Base-by-base conservation (phyloP, 2,888 invertebrate species). In the Cantharis nigra region DNA sequence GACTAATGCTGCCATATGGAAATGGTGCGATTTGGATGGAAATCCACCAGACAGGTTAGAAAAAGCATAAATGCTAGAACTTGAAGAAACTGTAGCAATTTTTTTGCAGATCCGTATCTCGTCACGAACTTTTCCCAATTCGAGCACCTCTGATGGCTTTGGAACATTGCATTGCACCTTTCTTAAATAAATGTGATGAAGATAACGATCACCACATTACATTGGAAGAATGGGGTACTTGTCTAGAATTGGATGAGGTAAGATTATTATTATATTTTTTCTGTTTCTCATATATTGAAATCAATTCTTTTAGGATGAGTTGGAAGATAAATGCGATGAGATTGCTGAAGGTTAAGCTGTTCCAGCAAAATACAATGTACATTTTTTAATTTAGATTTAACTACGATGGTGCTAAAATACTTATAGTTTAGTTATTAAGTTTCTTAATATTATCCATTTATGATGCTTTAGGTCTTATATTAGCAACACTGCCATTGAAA, bases 81-180 rank as follows among this genome's bases (percentile, higher is more conserved):
- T 23, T 70, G 10, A n/a, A 11, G 5, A 64, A 13, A 63, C 9
- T 30, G 4, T 33, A 30, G 10, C n/a, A 5, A 14, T 69, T 28
- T 49, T 78, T 80, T 86, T 85, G 18, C 83, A 93, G 94, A 85
- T 87, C 92, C 81, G 96, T 99, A 67, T 97, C 97, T 26, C 93
- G 97, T 63, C 97, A 98, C 90, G 98, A 99, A 90, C 91, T 99
- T 86, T 98, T 98, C 92, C 98, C 98, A 73, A 97, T 98, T 87
- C 93, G 97, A 79, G 98, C 98, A 71, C 97, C 98, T 3, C 91
- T 99, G 81, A 95, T 98, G 92, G 93, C 98, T 62, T 92, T 99
- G 89, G 99, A 99, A 90, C 98, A 98, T 88, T 99, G 99, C 90
- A 98, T 98, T 89, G 96, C 97, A 78, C 97, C 98, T 63, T 99